Evolutionary conservation across 2,888 invertebrate species (phyloP), one percentile per base, ranked within the genome.

Genomic region (Axea sp.): DNA sequence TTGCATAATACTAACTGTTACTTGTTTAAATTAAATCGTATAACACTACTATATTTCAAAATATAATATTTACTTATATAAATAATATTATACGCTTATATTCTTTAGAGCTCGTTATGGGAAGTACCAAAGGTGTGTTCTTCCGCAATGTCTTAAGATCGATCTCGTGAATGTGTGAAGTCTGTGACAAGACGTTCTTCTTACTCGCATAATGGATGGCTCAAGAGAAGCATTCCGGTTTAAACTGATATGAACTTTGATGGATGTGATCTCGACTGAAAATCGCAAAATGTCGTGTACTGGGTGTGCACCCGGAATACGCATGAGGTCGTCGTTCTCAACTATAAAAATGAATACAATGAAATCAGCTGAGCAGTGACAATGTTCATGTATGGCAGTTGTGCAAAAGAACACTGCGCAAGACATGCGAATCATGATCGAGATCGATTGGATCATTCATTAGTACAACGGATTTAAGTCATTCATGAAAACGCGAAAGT

Each of bases 271-370:
- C 69, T 53, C 14, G 47, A 26, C 24, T 45, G 41, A 51, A 69
- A 60, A 69, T 60, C 60, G 39, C 62, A 43, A 26, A 45, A 59
- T 57, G 33, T 68, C 59, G 53, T 19, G 37, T 8, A 26, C 22
- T 26, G 49, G n/a, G 7, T 19, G 60, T 45, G 69, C 69, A 69
- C 62, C 69, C 62, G 62, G 69, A 62, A 55, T 60, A 62, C 69
- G 69, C 60, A 28, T n/a, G 41, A 30, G 69, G 69, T 60, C 39
- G 60, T 47, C 45, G 62, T 45, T 39, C 53, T 24, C 53, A 15
- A 15, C 28, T n/a, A 41, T 17, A 37, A 45, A 53, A 19, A 22
- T 22, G 35, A 41, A 30, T 19, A 59, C 49, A 68, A 68, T 59
- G 59, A 43, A 14, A 39, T 49, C 62, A 19, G 31, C 51, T 57